These are phyloP conservation scores for Trichogramma dendrolimi DNA, from an alignment of 2,888 invertebrate genomes.

Conservation along the genomic window DNA sequence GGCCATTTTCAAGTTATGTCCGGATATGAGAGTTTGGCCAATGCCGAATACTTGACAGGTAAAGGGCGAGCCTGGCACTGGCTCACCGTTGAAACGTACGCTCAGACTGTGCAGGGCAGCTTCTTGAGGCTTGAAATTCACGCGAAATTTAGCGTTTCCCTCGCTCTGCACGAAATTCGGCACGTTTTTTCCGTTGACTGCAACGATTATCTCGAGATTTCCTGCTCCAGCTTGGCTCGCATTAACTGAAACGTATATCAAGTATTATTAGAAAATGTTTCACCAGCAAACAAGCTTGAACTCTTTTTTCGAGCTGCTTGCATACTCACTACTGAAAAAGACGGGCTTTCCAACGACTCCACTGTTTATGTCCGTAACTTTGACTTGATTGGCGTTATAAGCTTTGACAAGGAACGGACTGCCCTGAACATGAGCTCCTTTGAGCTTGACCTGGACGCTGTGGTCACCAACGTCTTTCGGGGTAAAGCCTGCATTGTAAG, in stretches of 20 bases:
- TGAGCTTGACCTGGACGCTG: conserved; percentile 74
- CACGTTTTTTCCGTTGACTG: conserved; percentile 92
- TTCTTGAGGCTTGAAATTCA: conserved; percentile 94
- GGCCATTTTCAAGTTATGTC: conserved; percentile 66
- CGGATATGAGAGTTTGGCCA: conserved; percentile 63
- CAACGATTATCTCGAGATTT: conserved; percentile 95
- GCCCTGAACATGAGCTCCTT: conserved; percentile 82
- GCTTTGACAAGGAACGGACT: conserved; percentile 95
- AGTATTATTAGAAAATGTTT: neutral
- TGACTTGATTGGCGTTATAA: conserved; percentile 92
- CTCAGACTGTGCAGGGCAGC: conserved; percentile 87
- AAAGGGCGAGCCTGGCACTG: conserved; percentile 87
- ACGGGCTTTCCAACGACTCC: conserved; percentile 89
- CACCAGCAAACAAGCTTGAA: neutral
- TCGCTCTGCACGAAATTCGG: conserved; percentile 97
- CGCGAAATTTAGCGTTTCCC: conserved; percentile 90
- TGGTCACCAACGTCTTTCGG: conserved; percentile 91
- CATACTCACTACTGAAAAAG: conserved; percentile 79
- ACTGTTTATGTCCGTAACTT: conserved; percentile 87
- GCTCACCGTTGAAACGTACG: conserved; percentile 72
- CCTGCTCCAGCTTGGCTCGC: conserved; percentile 94
- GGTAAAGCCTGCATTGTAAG: conserved; percentile 81
- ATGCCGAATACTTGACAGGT: conserved; percentile 75
- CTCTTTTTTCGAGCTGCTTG: neutral
- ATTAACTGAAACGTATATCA: conserved; percentile 69